Percentiles rank a stretch among this genome's conserved stretches.
Evolutionary conservation across 2,113 vertebrate genomes (phyloP).

Genomic region (Chloebia gouldiae): DNA sequence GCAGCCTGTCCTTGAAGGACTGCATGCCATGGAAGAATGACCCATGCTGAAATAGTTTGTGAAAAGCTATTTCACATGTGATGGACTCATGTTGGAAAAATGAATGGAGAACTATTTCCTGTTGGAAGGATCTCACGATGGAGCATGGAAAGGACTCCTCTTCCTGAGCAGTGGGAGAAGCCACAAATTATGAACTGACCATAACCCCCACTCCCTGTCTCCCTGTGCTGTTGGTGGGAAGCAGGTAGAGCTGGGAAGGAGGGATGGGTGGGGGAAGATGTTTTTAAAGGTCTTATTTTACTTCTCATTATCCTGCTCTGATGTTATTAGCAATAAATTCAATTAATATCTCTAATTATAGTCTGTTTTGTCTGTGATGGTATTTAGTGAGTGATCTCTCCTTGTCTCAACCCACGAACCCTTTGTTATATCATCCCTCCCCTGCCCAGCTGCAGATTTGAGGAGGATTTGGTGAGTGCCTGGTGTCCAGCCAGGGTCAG

Average conservation of each 20-base stretch:
- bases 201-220: neutral
- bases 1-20: neutral
- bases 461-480: neutral
- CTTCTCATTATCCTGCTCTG: neutral
- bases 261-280: neutral
- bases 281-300: neutral
- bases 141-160: neutral
- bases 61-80: fast-evolving
- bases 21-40: too few relatives aligned
- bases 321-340: neutral
- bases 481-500: neutral
- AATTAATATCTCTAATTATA: neutral
- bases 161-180: fast-evolving
- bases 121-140: neutral
- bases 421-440: too few relatives aligned
- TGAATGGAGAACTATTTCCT: neutral
- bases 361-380: neutral
- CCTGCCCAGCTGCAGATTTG: neutral
- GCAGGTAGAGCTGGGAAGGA: neutral
- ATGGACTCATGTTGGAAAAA: neutral
- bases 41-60: neutral
- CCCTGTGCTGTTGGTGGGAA: fast-evolving
- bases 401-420: neutral
- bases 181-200: neutral
- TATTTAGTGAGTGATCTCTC: neutral